phyloP scores from a whole-genome alignment of 2,888 invertebrate species.

The Atethmia centrago region DNA sequence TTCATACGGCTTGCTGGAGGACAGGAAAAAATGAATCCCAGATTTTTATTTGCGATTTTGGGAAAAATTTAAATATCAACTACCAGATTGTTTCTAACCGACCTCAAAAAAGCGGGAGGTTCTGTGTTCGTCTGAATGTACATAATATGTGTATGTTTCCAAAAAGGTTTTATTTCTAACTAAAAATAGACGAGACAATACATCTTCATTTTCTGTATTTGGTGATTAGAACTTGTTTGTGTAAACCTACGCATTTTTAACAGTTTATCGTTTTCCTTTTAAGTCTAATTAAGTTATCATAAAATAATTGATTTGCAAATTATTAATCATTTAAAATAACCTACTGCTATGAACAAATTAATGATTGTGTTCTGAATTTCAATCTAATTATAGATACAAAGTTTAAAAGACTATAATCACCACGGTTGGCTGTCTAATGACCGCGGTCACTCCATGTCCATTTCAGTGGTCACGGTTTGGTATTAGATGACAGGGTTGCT shows the following conservation, averaged over 20 bases:
- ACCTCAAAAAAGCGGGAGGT: too few relatives aligned
- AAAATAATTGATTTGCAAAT: slow-evolving; percentile 9
- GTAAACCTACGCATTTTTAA: slow-evolving; percentile 15
- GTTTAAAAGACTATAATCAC: neutral
- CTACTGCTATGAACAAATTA: neutral
- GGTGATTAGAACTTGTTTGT: neutral
- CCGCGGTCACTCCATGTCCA: too few relatives aligned
- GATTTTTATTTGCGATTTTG: too few relatives aligned
- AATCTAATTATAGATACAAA: neutral
- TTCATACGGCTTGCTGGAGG: too few relatives aligned
- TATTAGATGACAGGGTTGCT: neutral
- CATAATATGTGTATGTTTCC: too few relatives aligned
- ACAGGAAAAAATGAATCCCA: too few relatives aligned
- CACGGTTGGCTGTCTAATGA: neutral
- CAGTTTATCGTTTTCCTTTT: slow-evolving; percentile 18
- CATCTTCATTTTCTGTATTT: slow-evolving; percentile 6
- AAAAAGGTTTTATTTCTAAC: too few relatives aligned
- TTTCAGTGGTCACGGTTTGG: neutral
- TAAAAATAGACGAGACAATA: too few relatives aligned
- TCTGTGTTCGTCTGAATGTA: too few relatives aligned
- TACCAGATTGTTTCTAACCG: too few relatives aligned
- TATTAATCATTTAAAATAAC: neutral
- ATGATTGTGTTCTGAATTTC: neutral
- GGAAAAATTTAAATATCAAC: too few relatives aligned
- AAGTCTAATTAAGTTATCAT: slow-evolving; percentile 35